Base-by-base conservation (phyloP, 2,888 invertebrate genomes). In the Leucoma salicis region DNA sequence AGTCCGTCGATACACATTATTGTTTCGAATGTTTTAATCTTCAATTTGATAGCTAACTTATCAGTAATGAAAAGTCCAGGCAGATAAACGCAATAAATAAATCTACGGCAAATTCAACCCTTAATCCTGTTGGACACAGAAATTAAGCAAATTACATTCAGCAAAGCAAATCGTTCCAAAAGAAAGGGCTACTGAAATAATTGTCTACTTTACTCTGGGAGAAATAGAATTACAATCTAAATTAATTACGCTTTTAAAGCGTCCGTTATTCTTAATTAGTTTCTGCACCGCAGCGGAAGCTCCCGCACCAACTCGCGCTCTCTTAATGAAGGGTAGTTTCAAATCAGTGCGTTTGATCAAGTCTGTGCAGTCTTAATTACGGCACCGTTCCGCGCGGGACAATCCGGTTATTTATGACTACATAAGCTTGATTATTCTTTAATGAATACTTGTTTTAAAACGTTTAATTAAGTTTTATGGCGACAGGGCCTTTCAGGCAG, bases 391-490 rank as follows among this genome's bases (percentile, higher is more conserved):
- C 77, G 82, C 82, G 81, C 85, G 87, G 87, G 89, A 88, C 88
- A 86, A 90, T 90, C 88, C 87, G 81, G 88, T 90, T 90, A 90
- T 90, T 90, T 90, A 90, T 89, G 87, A 87, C 90, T 89, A 90
- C 90, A 90, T 90, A 90, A 90, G 89, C 88, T 89, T 88, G 88
- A 90, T 90, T 90, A 90, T 90, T 90, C 89, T 90, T 90, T 89
- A 90, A 90, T 90, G 88, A 90, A 90, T 90, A 89, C 90, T 90
- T 89, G 90, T 90, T 90, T 90, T 90, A 89, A 90, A 90, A 87
- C 87, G 90, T 89, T 90, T 90, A 90, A 90, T 90, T 90, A 90
- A 90, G 90, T 90, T 90, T 90, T 90, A 90, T 90, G 87, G 89
- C 85, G 89, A 89, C 90, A 85, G 87, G 79, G 78, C 80, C 79